Conservation (phyloP, 2,888 invertebrate genomes). For the Acanthococcus lagerstroemiae region DNA sequence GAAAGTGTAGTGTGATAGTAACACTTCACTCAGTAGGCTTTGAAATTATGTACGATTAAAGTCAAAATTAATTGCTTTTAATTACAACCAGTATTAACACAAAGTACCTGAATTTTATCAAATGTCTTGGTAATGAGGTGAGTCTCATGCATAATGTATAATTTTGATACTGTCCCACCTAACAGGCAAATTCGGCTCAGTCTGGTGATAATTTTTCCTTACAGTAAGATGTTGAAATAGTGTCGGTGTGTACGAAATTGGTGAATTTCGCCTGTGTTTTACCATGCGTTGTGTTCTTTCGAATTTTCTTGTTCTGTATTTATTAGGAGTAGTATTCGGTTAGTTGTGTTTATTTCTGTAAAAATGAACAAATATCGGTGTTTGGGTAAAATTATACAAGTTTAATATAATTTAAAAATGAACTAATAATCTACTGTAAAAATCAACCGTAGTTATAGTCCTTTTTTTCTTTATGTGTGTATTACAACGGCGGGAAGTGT, state of each 20-base stretch:
- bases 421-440: no score
- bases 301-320: background rate
- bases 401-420: background rate
- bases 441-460: no score
- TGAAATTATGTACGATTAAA: no score
- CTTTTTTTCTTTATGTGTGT: no score
- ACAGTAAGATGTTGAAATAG: background rate
- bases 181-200: background rate
- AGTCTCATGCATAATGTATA: constrained; percentile 24
- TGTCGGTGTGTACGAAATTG: background rate
- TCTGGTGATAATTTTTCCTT: background rate
- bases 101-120: constrained; percentile 6
- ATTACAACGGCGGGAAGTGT: no score
- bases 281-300: background rate
- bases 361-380: background rate
- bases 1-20: no score
- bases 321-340: background rate
- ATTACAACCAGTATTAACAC: no score
- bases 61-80: no score
- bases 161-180: constrained; percentile 6
- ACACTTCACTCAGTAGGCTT: no score
- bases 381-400: background rate
- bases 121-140: constrained; percentile 2
- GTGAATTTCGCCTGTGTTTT: background rate
- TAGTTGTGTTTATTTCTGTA: background rate